Evolutionary conservation across 2,113 vertebrate genomes (phyloP).

Genomic region (Bubalus kerabau): DNA sequence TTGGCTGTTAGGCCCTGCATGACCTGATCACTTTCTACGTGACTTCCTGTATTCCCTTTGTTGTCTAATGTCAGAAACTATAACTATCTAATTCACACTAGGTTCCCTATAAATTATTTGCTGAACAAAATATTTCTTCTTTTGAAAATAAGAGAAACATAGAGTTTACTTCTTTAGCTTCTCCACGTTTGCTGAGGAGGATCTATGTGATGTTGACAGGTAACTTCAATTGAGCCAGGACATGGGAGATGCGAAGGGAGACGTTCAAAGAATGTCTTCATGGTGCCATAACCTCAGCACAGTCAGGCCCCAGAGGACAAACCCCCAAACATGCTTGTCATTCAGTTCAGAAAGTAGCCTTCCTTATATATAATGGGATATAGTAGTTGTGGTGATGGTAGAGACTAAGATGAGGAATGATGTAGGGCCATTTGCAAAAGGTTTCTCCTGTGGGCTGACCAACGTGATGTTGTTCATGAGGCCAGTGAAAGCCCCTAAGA

Average conservation of each 20-base stretch:
- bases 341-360: neutral
- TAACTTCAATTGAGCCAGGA: neutral
- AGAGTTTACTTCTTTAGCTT: neutral
- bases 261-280: neutral
- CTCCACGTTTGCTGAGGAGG: neutral
- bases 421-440: neutral
- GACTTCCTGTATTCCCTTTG: neutral
- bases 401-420: neutral
- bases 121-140: neutral
- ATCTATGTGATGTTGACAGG: neutral
- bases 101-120: neutral
- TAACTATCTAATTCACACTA: neutral
- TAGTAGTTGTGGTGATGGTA: neutral
- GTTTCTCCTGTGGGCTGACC: neutral
- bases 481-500: neutral
- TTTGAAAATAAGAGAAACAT: neutral
- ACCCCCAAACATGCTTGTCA: neutral
- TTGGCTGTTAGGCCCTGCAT: neutral
- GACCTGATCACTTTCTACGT: neutral
- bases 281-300: neutral
- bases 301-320: neutral
- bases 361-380: neutral
- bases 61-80: neutral
- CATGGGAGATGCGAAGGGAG: rapidly evolving
- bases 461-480: neutral